Base-by-base conservation (phyloP, 1,140 invertebrate species). In the Ceratina australensis region DNA sequence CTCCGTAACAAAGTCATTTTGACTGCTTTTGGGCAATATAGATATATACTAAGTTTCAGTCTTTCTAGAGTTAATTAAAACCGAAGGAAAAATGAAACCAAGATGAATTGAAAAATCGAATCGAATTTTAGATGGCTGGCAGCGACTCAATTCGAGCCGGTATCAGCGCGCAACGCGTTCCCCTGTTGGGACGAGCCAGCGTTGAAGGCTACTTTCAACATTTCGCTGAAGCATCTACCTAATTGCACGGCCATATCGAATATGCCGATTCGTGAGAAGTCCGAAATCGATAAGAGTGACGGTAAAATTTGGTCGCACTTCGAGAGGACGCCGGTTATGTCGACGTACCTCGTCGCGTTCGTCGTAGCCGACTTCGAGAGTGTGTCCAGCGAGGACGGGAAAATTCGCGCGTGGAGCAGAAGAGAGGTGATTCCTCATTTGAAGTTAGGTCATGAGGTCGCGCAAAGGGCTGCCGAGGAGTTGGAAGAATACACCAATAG, bases 331-430 rank as follows among this genome's bases (percentile, higher is more conserved):
- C 85, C 83, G 0, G 4, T 50, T 61, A 97, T 97, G 95, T 95
- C 96, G 3, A 96, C 96, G 0, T 97, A 97, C 87, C 90, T 97
- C 12, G 89, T 97, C 12, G 96, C 96, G 1, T 95, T 96, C 86
- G 93, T 95, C 26, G 93, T 97, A 0, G 94, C 94, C 33, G 95
- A 97, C 84, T 96, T 95, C 83, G 87, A 90, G 47, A 60, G 33
- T 0, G 50, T 85, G 10, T 28, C 60, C 10, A 82, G 79, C 22
- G n/a, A n/a, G 10, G 24, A 82, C 81, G 72, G 77, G 60, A 93
- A 94, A 0, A 85, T 89, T 28, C 82, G 61, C 12, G 74, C 90
- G 20, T 94, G 93, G 89, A 93, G 94, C 3, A 92, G 93, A 49
- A 88, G 92, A 16, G 93, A 94, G 76, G 93, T 93, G 49, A 90